Evolutionary conservation across 2,888 invertebrate species (phyloP), one percentile per base, ranked within the genome.

Genomic region (Pseudococcus viburni): DNA sequence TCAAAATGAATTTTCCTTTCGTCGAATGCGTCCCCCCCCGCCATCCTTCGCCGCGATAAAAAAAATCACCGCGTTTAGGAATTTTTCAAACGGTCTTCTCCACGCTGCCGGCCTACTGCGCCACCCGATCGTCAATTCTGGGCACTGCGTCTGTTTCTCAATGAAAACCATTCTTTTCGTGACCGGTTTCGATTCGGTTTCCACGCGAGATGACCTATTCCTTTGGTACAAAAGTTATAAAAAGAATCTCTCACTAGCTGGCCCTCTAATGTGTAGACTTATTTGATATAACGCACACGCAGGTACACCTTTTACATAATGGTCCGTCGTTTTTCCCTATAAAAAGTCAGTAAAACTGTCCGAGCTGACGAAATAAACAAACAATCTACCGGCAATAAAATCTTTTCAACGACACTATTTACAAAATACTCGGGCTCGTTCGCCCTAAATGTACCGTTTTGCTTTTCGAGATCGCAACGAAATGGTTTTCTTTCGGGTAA

Each of bases 331-430:
- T 83, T 64, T 83, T 42, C 80, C 19, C 39, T 19, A 83, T 83
- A 83, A 83, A 83, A 83, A 33, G 80, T 46, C 80, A 83, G 80
- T 83, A 83, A 83, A 83, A 83, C 80, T 83, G 80, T 83, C 80
- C 80, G 80, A 83, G 46, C 19, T 83, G 46, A 83, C 39, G 42
- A 19, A 83, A 83, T 83, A 83, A 83, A 83, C 80, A 83, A 83
- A 83, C 80, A 83, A 83, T 83, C 80, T 64, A 64, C 64, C 80
- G 80, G 46, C 19, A 83, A 83, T 83, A 83, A 83, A 83, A 83
- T 83, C 80, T 83, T 19, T 46, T 83, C 46, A 46, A 83, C 80
- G 80, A 83, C 80, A 83, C 80, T 46, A 83, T 83, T 83, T 83
- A 83, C 80, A 73, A 73, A 73, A 73, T 73, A 68, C 68, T 8